A percentile compares a stretch with the other conserved stretches of the same genome.
phyloP scores from a whole-genome alignment of 2,113 vertebrate species.

The Scytalopus superciliaris region DNA sequence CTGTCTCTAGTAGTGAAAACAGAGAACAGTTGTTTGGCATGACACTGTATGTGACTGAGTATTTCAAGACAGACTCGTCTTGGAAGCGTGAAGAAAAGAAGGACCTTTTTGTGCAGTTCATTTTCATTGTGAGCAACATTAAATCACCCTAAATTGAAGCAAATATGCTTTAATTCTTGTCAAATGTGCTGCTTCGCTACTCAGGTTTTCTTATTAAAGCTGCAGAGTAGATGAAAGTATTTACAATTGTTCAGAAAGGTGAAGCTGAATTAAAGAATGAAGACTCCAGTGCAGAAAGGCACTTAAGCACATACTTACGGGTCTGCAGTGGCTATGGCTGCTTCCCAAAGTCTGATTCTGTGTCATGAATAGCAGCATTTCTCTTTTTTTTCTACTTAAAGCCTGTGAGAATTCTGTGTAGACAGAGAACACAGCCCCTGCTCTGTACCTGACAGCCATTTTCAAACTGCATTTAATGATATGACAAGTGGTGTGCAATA shows the following conservation, averaged over 20 bases:
- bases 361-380: not conserved
- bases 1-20: not conserved
- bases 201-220: not conserved
- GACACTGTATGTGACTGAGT: not conserved
- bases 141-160: not conserved
- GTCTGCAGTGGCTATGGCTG: not conserved
- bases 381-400: not conserved
- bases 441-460: slow-evolving; percentile 14
- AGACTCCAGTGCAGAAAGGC: not conserved
- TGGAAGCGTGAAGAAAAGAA: not conserved
- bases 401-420: not conserved
- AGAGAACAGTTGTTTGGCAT: not conserved
- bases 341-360: not conserved
- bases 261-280: not conserved
- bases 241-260: not conserved
- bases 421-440: not conserved
- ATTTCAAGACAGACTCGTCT: not conserved
- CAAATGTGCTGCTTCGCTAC: not conserved
- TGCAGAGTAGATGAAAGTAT: not conserved
- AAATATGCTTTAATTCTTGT: not conserved
- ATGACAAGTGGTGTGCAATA: slow-evolving; percentile 4
- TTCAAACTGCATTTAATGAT: slow-evolving; percentile 34
- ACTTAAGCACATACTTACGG: not conserved
- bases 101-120: not conserved
- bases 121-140: not conserved